Conservation (phyloP, 2,113 vertebrate species). For the Gallinago jamesoni region DNA sequence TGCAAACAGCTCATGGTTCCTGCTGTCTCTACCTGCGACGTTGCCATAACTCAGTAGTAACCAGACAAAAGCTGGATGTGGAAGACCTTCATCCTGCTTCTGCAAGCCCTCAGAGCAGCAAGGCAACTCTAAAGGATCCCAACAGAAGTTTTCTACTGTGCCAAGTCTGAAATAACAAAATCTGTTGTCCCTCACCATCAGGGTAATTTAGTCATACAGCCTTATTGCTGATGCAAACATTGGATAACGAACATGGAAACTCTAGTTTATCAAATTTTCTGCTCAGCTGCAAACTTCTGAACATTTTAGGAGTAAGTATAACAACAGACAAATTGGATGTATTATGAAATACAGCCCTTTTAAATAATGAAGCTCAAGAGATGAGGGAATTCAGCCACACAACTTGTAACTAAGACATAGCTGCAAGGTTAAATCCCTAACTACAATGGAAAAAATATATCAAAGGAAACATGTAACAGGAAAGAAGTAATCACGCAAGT, state of each 20-base stretch:
- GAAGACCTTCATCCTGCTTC: background rate
- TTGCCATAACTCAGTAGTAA: background rate
- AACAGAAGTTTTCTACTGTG: background rate
- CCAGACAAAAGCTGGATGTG: background rate
- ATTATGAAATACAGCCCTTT: background rate
- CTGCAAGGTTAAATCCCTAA: background rate
- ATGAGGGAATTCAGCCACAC: background rate
- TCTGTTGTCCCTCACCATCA: background rate
- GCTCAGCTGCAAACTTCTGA: background rate
- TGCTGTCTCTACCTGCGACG: background rate
- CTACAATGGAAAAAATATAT: background rate
- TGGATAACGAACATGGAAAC: background rate
- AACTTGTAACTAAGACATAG: background rate
- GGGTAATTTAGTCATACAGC: background rate
- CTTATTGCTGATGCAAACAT: background rate
- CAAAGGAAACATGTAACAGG: background rate
- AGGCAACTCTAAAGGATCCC: background rate
- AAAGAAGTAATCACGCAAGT: background rate
- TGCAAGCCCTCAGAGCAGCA: background rate
- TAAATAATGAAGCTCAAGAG: background rate
- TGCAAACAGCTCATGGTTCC: background rate
- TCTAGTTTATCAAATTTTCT: background rate
- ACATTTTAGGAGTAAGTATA: background rate
- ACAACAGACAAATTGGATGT: background rate
- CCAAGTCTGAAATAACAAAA: background rate